Percentiles rank a stretch among this genome's conserved stretches.
phyloP scores from a whole-genome alignment of 2,888 invertebrate species.

The Nomada goodeniana region DNA sequence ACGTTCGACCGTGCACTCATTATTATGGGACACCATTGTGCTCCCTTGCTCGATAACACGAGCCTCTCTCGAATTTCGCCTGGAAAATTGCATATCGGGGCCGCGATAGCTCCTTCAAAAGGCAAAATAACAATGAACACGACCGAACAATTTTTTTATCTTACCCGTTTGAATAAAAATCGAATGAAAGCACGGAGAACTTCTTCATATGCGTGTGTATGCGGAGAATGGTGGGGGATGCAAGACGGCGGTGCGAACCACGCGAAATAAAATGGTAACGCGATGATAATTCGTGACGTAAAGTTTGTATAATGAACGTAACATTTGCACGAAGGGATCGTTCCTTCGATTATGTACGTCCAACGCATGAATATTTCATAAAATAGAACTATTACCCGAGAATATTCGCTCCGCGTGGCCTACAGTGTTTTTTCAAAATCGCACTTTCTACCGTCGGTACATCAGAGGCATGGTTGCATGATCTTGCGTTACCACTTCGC shows the following conservation, averaged over 20 bases:
- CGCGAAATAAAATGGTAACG: conserved; percentile 50
- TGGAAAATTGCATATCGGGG: conserved; percentile 29
- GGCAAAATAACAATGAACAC: neutral
- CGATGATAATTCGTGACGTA: conserved; percentile 51
- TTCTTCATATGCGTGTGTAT: too few relatives aligned
- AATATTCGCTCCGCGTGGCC: neutral
- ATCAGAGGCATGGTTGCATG: neutral
- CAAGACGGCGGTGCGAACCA: neutral
- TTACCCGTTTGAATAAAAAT: too few relatives aligned
- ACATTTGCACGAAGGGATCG: conserved; percentile 20
- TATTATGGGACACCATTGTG: conserved; percentile 45
- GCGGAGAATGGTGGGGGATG: too few relatives aligned
- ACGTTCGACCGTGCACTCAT: conserved; percentile 22
- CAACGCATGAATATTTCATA: conserved; percentile 48
- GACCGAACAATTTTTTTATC: neutral
- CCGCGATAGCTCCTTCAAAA: neutral
- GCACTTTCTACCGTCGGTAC: neutral
- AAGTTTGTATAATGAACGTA: conserved; percentile 44
- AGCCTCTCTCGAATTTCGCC: conserved; percentile 2
- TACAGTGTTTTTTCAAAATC: neutral
- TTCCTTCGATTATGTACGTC: conserved; percentile 36
- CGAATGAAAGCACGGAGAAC: neutral
- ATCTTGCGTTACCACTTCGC: neutral
- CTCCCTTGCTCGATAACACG: conserved; percentile 1
- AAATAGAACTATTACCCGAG: neutral